Percentiles rank a stretch among this genome's conserved stretches.
phyloP scores from a whole-genome alignment of 2,113 vertebrate species.

The Pelmatolapia mariae region DNA sequence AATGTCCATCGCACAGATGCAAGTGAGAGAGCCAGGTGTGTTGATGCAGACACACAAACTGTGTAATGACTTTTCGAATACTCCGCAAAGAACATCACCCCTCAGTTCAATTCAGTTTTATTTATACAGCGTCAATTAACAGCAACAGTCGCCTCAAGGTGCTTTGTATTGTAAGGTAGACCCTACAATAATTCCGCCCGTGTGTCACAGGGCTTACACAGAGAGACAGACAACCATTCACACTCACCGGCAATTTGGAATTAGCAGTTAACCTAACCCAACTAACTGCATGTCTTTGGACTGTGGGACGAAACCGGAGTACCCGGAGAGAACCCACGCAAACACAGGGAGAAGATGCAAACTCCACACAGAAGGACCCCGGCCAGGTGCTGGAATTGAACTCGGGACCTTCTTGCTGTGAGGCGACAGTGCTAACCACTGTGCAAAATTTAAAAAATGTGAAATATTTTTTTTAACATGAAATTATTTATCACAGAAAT shows the following conservation, averaged over 20 bases:
- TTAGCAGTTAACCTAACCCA: background rate
- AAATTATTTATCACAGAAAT: background rate
- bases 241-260: background rate
- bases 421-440: background rate
- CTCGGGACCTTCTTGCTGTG: background rate
- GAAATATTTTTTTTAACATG: background rate
- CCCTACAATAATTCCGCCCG: background rate
- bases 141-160: background rate
- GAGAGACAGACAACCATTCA: background rate
- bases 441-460: background rate
- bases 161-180: background rate
- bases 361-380: background rate
- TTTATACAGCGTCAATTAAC: background rate
- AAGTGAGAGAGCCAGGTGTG: conserved; percentile 76
- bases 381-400: background rate
- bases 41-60: background rate
- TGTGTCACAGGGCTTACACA: background rate
- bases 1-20: conserved; percentile 72
- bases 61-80: background rate
- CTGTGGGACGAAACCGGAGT: background rate
- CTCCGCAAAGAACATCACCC: accelerated
- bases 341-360: background rate
- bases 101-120: background rate
- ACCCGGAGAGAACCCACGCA: background rate
- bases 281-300: background rate